A percentile compares a stretch with the other conserved stretches of the same genome.
Evolutionary conservation across 2,888 invertebrate genomes (phyloP).

Genomic region (Cryptosula pallasiana): DNA sequence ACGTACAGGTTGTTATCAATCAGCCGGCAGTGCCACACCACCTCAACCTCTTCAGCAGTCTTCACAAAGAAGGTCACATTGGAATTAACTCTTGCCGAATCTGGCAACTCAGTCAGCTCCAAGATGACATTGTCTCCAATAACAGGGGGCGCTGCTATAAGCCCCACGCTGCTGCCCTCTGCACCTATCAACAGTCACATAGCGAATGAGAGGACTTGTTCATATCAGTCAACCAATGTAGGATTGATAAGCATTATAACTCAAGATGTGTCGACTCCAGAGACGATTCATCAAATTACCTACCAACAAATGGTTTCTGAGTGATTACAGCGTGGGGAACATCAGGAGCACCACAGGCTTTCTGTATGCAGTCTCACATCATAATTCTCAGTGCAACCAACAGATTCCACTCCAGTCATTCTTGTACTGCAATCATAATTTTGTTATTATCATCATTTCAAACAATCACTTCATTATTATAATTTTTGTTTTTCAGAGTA

Average conservation of each 20-base stretch:
- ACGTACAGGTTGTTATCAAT: neutral
- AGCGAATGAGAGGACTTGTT: no score
- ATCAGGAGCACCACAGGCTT: conserved; percentile 23
- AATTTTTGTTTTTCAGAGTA: no score
- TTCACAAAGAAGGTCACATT: neutral
- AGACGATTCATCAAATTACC: no score
- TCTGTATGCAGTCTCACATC: conserved; percentile 18
- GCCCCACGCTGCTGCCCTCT: conserved; percentile 24
- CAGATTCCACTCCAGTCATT: no score
- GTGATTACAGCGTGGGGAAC: conserved; percentile 23
- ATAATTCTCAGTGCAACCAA: no score
- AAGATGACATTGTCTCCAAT: neutral
- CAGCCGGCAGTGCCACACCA: neutral
- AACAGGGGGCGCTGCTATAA: conserved; percentile 12
- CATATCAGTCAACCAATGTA: no score
- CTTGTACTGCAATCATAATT: no score
- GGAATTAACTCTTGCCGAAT: neutral
- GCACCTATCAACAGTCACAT: no score
- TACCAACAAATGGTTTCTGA: neutral
- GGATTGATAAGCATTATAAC: no score
- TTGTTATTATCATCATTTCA: no score
- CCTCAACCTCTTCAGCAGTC: neutral
- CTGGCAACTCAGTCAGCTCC: neutral
- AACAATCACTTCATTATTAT: no score
- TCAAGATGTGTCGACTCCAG: no score